These are phyloP conservation scores for Bufo gargarizans DNA, from an alignment of 2,113 vertebrate species.

Conservation along the genomic window DNA sequence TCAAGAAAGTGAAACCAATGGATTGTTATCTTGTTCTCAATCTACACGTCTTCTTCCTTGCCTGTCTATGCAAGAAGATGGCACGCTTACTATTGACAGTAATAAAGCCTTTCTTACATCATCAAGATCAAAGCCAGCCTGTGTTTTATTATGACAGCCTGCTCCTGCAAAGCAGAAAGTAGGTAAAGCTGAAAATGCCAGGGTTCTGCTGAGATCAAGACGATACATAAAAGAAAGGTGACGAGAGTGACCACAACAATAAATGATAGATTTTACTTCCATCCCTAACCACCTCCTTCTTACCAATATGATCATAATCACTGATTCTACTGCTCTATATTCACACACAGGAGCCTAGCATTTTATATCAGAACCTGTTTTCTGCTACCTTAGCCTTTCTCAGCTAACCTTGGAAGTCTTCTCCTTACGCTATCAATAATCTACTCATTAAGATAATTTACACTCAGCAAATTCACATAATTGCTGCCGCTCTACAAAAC, in stretches of 20 bases:
- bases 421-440: conserved; percentile 2
- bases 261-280: neutral
- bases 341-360: neutral
- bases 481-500: neutral
- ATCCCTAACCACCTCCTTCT: neutral
- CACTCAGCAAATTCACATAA: conserved; percentile 7
- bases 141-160: neutral
- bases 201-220: neutral
- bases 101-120: neutral
- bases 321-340: neutral
- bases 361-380: neutral
- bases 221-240: neutral
- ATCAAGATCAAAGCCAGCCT: neutral
- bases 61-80: neutral
- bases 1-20: neutral
- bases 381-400: neutral
- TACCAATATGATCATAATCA: neutral
- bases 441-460: conserved; percentile 4
- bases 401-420: neutral
- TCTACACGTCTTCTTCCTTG: neutral
- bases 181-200: neutral
- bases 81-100: neutral
- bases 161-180: neutral
- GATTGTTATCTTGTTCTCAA: neutral
- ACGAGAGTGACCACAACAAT: neutral